These are phyloP conservation scores for Calameuta idolon DNA, from an alignment of 2,888 invertebrate genomes.

Conservation along the genomic window DNA sequence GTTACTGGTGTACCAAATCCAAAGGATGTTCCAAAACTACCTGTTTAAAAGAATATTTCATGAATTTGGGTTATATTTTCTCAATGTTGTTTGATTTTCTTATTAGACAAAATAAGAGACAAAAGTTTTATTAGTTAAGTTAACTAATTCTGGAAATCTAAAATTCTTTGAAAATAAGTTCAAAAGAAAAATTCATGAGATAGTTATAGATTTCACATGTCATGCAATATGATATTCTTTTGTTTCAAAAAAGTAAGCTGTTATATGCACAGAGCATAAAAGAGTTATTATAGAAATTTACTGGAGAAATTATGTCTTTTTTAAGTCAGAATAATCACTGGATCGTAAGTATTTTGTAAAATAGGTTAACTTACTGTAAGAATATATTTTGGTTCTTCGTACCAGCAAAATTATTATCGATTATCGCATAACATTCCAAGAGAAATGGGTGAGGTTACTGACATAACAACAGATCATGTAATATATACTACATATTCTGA, in stretches of 20 bases:
- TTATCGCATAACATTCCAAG: conserved; percentile 8
- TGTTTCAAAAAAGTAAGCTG: background rate
- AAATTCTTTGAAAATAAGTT: background rate
- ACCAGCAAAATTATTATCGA: conserved; percentile 17
- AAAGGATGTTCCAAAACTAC: conserved; percentile 67
- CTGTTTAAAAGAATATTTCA: conserved; percentile 46
- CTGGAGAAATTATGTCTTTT: conserved; percentile 13
- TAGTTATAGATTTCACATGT: background rate
- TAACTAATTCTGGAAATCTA: background rate
- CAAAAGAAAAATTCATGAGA: background rate
- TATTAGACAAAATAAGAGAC: background rate
- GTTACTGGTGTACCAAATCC: conserved; percentile 66
- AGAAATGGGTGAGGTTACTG: conserved; percentile 11
- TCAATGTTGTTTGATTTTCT: background rate
- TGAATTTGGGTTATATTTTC: background rate
- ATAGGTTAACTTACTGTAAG: conserved; percentile 9
- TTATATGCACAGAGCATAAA: background rate
- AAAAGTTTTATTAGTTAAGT: too few relatives aligned
- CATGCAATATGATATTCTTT: background rate
- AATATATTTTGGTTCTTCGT: background rate
- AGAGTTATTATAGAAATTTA: background rate
- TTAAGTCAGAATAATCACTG: conserved; percentile 16
- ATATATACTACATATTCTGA: conserved; percentile 21
- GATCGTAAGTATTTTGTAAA: conserved; percentile 19
- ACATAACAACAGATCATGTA: conserved; percentile 6